phyloP scores from a whole-genome alignment of 1,140 invertebrate genomes.

The Solenopsis invicta region DNA sequence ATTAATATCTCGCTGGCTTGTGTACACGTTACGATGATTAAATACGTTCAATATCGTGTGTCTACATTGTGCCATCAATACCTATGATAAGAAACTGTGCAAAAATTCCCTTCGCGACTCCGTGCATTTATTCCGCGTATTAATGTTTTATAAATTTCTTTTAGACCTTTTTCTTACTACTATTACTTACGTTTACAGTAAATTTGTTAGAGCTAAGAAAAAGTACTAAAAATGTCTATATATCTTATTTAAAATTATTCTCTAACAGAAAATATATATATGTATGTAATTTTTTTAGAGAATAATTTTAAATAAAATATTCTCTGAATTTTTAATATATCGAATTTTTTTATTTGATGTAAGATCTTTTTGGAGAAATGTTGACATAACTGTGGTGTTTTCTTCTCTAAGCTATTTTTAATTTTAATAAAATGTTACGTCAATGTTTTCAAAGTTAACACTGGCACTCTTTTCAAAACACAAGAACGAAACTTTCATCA shows the following conservation, averaged over 20 bases:
- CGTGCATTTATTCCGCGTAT: not conserved
- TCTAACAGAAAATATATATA: too few relatives aligned
- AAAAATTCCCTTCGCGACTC: slow-evolving; percentile 15
- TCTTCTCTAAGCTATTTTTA: not conserved
- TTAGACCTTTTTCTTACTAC: not conserved
- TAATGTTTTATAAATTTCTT: slow-evolving; percentile 18
- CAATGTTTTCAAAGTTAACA: not conserved
- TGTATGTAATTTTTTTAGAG: too few relatives aligned
- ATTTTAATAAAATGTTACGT: not conserved
- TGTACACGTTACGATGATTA: not conserved
- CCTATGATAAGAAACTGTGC: not conserved
- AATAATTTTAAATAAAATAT: not conserved
- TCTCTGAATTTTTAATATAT: not conserved
- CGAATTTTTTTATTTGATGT: not conserved
- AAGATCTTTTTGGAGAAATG: not conserved
- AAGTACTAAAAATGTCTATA: not conserved
- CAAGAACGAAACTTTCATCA: not conserved
- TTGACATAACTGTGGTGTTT: not conserved
- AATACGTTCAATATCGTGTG: slow-evolving; percentile 7
- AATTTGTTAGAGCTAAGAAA: not conserved
- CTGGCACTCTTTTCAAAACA: slow-evolving; percentile 5
- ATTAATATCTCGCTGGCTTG: slow-evolving; percentile 22
- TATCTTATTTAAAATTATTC: not conserved
- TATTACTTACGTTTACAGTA: not conserved
- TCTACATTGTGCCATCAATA: not conserved